Evolutionary conservation across 2,113 vertebrate species (phyloP), one percentile per base, ranked within the genome.

Genomic region (Gymnarchus niloticus): DNA sequence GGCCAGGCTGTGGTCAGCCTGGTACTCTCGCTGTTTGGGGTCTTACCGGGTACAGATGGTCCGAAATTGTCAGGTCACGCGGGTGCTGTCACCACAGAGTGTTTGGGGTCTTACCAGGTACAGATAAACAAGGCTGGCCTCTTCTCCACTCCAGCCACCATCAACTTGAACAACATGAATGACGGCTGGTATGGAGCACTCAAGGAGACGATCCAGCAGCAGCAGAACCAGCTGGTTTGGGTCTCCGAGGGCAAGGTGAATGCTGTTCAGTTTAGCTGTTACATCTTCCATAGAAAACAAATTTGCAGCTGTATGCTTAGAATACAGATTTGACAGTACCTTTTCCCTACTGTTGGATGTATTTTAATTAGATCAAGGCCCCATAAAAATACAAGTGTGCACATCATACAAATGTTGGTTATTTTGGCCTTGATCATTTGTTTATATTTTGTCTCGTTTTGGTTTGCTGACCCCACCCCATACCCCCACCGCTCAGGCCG

Each of bases 201-300:
- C 87, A 99, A 99, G 87, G 98, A 99, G 86, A 95, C 90, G 8
- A 94, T 98, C 91, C 97, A 99, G 77, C 97, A 99, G 73, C 98
- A 99, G 85, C 98, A 99, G 93, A 99, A 97, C 91, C 98, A 99
- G 87, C 91, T 99, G 85, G 98, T 99, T 23, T 99, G 98, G 98
- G 98, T 99, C 91, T 99, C 98, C 21, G 98, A 99, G 92, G 98
- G 98, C 93, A 99, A 99, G 97, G 98, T 99, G 95, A 94, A 86
- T 33, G 33, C 7, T 25, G n/a, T n/a, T n/a, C n/a, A n/a, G n/a
- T n/a, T n/a, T n/a, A n/a, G n/a, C n/a, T n/a, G n/a, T n/a, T n/a
- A n/a, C n/a, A n/a, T n/a, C n/a, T n/a, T n/a, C n/a, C n/a, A n/a
- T n/a, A n/a, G n/a, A n/a, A n/a, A n/a, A n/a, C n/a, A n/a, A n/a